Percentiles rank a stretch among this genome's conserved stretches.
phyloP scores from a whole-genome alignment of 2,113 vertebrate genomes.

The Hippopotamus amphibius region DNA sequence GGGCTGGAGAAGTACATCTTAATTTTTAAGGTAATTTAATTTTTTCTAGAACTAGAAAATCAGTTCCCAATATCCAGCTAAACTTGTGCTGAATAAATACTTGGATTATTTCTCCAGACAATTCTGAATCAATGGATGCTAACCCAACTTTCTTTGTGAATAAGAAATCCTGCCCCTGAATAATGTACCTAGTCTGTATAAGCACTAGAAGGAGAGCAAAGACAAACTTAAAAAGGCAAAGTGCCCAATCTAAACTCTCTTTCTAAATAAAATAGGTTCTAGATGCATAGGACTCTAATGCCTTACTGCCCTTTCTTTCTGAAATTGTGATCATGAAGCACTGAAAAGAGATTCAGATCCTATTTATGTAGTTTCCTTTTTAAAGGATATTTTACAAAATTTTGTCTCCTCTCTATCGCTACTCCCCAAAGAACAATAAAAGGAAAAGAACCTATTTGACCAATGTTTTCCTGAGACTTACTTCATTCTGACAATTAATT shows the following conservation, averaged over 20 bases:
- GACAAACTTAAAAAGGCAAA: neutral
- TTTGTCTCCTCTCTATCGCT: neutral
- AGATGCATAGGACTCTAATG: neutral
- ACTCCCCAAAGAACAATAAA: neutral
- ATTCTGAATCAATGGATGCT: neutral
- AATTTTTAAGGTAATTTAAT: neutral
- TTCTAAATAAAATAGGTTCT: neutral
- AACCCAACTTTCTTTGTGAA: neutral
- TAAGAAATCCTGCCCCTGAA: neutral
- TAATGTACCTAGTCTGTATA: neutral
- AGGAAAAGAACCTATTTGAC: neutral
- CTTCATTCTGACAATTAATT: slow-evolving; percentile 9
- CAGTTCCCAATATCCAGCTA: neutral
- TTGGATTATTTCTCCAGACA: neutral
- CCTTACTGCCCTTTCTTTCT: neutral
- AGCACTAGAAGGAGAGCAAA: neutral
- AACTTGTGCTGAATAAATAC: neutral
- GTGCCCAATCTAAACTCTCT: neutral
- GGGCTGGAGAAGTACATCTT: neutral
- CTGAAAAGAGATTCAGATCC: neutral
- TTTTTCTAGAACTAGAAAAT: neutral
- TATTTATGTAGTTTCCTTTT: neutral
- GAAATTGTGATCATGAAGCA: neutral
- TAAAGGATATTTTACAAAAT: neutral
- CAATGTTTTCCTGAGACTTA: neutral